phyloP scores from a whole-genome alignment of 2,113 vertebrate genomes.

The Macrotis lagotis region DNA sequence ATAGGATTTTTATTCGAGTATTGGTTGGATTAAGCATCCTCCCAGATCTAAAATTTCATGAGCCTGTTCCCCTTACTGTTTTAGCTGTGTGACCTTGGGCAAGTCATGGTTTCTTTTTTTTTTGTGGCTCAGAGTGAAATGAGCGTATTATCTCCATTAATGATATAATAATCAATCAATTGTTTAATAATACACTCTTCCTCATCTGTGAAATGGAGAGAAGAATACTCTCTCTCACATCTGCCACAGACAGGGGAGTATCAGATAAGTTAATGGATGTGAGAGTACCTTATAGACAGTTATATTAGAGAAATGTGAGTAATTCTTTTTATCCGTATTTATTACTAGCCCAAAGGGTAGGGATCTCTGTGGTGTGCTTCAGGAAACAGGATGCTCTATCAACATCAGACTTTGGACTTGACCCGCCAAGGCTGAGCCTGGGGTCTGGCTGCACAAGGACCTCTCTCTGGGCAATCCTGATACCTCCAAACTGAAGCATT shows the following conservation, averaged over 20 bases:
- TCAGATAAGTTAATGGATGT: not conserved
- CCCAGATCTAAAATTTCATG: not conserved
- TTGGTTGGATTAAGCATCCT: not conserved
- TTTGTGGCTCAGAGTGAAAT: not conserved
- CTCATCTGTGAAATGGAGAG: not conserved
- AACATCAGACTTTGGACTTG: not conserved
- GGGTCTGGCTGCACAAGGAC: not conserved
- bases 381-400: not conserved
- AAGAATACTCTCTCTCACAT: not conserved
- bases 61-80: not conserved
- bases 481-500: slow-evolving; percentile 41
- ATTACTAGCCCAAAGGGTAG: not conserved
- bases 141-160: not conserved
- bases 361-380: not conserved
- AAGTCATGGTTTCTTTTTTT: not conserved
- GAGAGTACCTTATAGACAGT: not conserved
- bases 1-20: not conserved
- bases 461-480: not conserved
- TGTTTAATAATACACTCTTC: not conserved
- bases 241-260: not conserved
- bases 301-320: not conserved
- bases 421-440: not conserved
- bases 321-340: not conserved
- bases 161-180: not conserved
- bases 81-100: not conserved